Evolutionary conservation across 2,797 vertebrate genomes (phyloP).

Genomic region (Pelobates cultripes): DNA sequence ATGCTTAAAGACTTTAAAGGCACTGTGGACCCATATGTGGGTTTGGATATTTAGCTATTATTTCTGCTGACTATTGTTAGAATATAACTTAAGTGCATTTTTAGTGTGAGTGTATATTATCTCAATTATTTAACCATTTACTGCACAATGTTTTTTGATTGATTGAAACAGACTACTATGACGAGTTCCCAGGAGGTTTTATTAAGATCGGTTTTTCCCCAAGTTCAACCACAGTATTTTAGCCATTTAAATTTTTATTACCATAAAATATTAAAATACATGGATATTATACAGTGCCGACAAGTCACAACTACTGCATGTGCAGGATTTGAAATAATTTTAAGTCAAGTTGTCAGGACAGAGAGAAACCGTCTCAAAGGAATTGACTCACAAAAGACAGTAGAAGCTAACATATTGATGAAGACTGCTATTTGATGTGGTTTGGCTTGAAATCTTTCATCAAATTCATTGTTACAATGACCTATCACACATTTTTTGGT

Average conservation of each 20-base stretch:
- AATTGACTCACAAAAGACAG: background rate
- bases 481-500: background rate
- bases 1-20: too few relatives aligned
- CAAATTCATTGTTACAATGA: constrained; percentile 8
- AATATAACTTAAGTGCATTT: too few relatives aligned
- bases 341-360: background rate
- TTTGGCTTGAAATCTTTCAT: background rate
- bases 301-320: background rate
- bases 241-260: background rate
- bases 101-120: too few relatives aligned
- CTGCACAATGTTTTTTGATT: too few relatives aligned
- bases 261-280: background rate
- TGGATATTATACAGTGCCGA: background rate
- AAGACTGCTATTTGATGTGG: background rate
- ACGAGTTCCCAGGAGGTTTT: too few relatives aligned
- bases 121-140: too few relatives aligned
- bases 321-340: background rate
- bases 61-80: too few relatives aligned
- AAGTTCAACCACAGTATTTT: background rate
- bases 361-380: background rate
- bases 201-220: too few relatives aligned
- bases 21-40: too few relatives aligned
- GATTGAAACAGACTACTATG: too few relatives aligned
- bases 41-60: too few relatives aligned
- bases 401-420: background rate